Evolutionary conservation across 2,888 invertebrate species (phyloP).

Genomic region (Cataglyphis albicans): DNA sequence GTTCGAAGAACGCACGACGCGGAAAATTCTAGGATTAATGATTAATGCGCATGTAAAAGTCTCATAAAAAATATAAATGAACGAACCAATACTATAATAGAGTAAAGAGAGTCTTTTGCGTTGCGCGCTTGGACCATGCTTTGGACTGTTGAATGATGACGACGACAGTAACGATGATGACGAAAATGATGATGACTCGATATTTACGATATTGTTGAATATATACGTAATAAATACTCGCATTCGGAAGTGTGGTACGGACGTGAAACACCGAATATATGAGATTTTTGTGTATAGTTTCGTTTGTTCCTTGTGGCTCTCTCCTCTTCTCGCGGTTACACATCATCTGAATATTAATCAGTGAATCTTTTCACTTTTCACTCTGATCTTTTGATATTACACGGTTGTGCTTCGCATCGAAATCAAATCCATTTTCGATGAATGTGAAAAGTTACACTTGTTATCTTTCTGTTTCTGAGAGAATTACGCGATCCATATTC

Average conservation of each 20-base stretch:
- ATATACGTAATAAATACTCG: conserved; percentile 18
- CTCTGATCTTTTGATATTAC: not conserved
- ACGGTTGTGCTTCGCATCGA: not conserved
- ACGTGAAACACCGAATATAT: conserved; percentile 13
- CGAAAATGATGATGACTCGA: not conserved
- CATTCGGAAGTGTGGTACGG: not conserved
- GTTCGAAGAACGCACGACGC: conserved; percentile 46
- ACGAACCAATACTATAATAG: conserved; percentile 49
- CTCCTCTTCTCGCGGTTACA: conserved; percentile 18
- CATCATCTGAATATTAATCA: conserved; percentile 7
- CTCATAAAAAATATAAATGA: conserved; percentile 59
- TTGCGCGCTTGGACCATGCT: conserved; percentile 71
- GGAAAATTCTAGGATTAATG: conserved; percentile 59
- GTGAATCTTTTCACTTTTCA: not conserved
- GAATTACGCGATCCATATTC: conserved; percentile 11
- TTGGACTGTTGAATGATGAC: conserved; percentile 59
- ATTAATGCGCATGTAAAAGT: conserved; percentile 58
- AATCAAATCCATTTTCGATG: not conserved
- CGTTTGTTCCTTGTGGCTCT: conserved; percentile 4
- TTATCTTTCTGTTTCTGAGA: not conserved
- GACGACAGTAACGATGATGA: not conserved
- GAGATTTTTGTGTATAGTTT: conserved; percentile 12
- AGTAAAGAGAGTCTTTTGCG: conserved; percentile 65
- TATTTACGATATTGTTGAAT: conserved; percentile 14
- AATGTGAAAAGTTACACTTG: conserved; percentile 1